Evolutionary conservation across 2,113 vertebrate genomes (phyloP), one percentile per base, ranked within the genome.

Genomic region (Scartelaos histophorus): DNA sequence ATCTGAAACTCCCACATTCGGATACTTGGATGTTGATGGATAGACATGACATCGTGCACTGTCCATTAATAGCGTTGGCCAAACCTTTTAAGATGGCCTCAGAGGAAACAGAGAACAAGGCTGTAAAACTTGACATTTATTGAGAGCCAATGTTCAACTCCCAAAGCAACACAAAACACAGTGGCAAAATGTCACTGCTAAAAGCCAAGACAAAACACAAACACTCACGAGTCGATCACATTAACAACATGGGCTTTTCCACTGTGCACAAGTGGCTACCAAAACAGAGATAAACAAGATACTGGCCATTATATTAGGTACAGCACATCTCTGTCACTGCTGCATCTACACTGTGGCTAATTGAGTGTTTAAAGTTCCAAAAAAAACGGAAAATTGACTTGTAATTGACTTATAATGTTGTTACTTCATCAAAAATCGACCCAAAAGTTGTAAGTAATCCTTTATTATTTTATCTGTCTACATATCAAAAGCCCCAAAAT

Each of bases 41-140:
- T 5, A 49, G 47, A 54, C 53, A 74, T 43, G 17, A 25, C 68
- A 62, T 2, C 1, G 17, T 21, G 53, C 45, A 25, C 19, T 11
- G 80, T 71, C 80, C 78, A 82, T 76, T 75, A 76, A 71, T 24
- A 69, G 58, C 12, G 62, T 67, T 70, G 58, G 65, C 16, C 58
- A 71, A 65, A 62, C 25, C 60, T 58, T 47, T 43, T 35, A 60
- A 15, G 29, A 49, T 21, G 3, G 3, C 82, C 81, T 66, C 81
- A 0, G 21, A 15, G 74, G 79, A 78, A 13, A 16, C 5, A 0
- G 0, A 64, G 57, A 79, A 34, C 58, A 67, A 60, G 69, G 66
- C 45, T 56, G 43, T 11, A 45, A 35, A 61, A 68, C 73, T 46
- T 69, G 65, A 67, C 25, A 60, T 56, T 35, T 17, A 38, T 68